Base-by-base conservation (phyloP, 2,888 invertebrate genomes). In the Pristionchus maxplancki region DNA sequence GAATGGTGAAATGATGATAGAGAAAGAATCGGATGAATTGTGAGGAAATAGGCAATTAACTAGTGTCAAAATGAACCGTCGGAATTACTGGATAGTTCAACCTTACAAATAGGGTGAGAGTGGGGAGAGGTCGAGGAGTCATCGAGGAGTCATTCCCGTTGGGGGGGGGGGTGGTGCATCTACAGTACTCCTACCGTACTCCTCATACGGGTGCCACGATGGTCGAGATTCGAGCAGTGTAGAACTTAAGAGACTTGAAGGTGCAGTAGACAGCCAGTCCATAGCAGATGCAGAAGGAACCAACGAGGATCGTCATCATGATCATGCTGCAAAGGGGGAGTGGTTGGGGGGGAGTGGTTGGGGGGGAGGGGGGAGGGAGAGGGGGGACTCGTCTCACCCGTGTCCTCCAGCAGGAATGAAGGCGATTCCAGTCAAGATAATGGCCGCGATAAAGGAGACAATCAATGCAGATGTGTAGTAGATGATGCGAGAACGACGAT, bases 401-500 rank as follows among this genome's bases (percentile, higher is more conserved):
- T 50, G 53, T 44, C 44, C 44, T 44, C 44, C 64, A 34, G n/a
- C 50, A 40, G 74, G 58, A n/a, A 48, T 17, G 48, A 81, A 81
- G 5, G 48, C 28, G 81, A 81, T 6, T 48, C 31, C 71, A 71
- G 82, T 89, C 28, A 89, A 89, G 50, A 91, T 24, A 81, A 91
- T 48, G n/a, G 90, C 90, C 37, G 91, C 37, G 86, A 91, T 87
- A 6, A 92, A 90, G 50, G 89, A 88, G 87, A 90, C 48, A 24
- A 90, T 37, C 37, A 91, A 85, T 28, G 90, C 31, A 28, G 88
- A 71, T 34, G 89, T 91, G 24, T 90, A 88, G 84, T 91, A 90
- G 91, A 90, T 93, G 62, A 97, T 97, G 92, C 97, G 96, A 88
- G 96, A 96, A 92, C 97, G 96, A 24, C 97, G 97, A 96, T 97